Evolutionary conservation across 1,140 invertebrate species (phyloP).

Genomic region (Drosophila guanche): DNA sequence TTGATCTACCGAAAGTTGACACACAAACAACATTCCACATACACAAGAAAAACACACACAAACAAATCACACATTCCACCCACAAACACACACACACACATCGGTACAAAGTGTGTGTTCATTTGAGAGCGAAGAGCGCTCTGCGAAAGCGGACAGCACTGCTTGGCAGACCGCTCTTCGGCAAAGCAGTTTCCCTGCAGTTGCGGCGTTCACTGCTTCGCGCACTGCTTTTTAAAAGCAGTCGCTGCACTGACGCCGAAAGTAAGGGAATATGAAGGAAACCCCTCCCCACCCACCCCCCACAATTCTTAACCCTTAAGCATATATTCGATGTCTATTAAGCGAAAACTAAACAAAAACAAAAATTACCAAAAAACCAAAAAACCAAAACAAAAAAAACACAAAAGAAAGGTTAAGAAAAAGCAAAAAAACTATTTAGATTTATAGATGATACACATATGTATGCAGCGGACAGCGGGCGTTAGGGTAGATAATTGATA

Average conservation of each 20-base stretch:
- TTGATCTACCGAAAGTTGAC: slow-evolving; percentile 74
- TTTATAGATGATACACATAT: slow-evolving; percentile 49
- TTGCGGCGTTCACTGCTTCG: slow-evolving; percentile 3
- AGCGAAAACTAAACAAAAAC: slow-evolving; percentile 32
- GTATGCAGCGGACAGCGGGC: slow-evolving; percentile 62
- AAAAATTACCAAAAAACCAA: slow-evolving; percentile 28
- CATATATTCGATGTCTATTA: slow-evolving; percentile 72
- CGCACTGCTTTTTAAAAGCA: slow-evolving; percentile 45
- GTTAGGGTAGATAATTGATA: slow-evolving; percentile 77
- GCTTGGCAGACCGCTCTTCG: slow-evolving; percentile 38
- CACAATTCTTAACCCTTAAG: slow-evolving; percentile 47
- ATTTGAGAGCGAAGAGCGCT: slow-evolving; percentile 61
- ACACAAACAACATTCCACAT: slow-evolving; percentile 52
- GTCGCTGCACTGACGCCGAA: slow-evolving; percentile 10
- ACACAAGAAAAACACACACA: slow-evolving; percentile 29
- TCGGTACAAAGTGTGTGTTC: slow-evolving; percentile 65
- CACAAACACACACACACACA: slow-evolving; percentile 33
- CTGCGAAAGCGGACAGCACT: slow-evolving; percentile 29
- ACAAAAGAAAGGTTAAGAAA: slow-evolving; percentile 31
- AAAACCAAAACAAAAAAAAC: too few relatives aligned
- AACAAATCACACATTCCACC: slow-evolving; percentile 44
- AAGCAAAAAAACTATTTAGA: slow-evolving; percentile 51
- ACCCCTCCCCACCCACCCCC: slow-evolving; percentile 22
- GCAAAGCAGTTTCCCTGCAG: slow-evolving; percentile 23
- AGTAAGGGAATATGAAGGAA: slow-evolving; percentile 23